Base-by-base conservation (phyloP, 2,797 vertebrate genomes). In the Enteromius thamalakanensis region DNA sequence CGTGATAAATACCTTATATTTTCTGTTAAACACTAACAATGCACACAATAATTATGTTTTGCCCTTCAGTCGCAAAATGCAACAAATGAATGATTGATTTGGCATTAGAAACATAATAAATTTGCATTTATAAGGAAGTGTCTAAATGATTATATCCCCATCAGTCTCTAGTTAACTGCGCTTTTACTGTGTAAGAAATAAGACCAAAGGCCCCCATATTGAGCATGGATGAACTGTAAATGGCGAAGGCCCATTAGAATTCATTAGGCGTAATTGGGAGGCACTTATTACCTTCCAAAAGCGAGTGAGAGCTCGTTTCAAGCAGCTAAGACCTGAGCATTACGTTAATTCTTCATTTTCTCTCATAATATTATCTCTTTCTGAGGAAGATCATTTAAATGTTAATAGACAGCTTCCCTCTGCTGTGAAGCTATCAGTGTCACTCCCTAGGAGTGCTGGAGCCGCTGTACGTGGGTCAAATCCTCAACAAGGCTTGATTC, bases 271-370 rank as follows among this genome's bases (percentile, higher is more conserved):
- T 65, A n/a, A 55, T 85, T 88, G 83, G 12, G 64, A 76, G 84
- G 87, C 90, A 92, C 89, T 92, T 82, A 87, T 93, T 89, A 90
- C 84, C 42, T 83, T 17, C 42, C 90, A 85, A 90, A 71, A 82
- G 88, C 85, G 83, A 87, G 85, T 69, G 82, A 85, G 58, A 86
- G 60, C 86, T 89, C 79, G 90, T 89, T 88, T 80, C 71, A 79
- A 87, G 84, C 26, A 69, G 88, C 65, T 60, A 75, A 88, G 58
- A 91, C 86, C 84, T 89, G 91, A 87, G 90, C 87, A 90, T 90
- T 86, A 87, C 51, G 92, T 88, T 92, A 87, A 90, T 89, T 89
- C 74, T 91, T 92, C 89, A 93, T 92, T 93, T 94, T 88, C 76
- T 62, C 72, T 89, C 88, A 94, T 89, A 90, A 86, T 89, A 90